Base-by-base conservation (phyloP, 1,140 invertebrate genomes). In the Zaprionus lachaisei region DNA sequence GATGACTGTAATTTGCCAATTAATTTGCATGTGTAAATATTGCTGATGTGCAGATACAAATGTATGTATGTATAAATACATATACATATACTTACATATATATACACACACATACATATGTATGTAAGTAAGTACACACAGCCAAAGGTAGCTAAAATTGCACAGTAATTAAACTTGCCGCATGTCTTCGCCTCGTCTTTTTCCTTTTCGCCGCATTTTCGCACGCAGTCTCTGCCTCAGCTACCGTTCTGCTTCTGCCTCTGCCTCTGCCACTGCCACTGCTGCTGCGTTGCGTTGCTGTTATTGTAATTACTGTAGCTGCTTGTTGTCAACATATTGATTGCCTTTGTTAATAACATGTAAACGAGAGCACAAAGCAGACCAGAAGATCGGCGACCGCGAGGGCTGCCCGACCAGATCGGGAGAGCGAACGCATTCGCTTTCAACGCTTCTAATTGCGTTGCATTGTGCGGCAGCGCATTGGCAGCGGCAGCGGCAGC, bases 261-360 rank as follows among this genome's bases (percentile, higher is more conserved):
- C 14, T 15, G n/a, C 14, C 22, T 17, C 14, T 15, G n/a, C 14
- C 41, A 7, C 5, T 1, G 44, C 20, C 22, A n/a, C 20, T 51
- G 47, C 47, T 24, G 47, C 47, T 20, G 20, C 20, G 7, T 20
- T 41, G 38, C 14, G 15, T 34, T 34, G 63, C 77, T 82, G 76
- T 71, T 77, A 70, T 51, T 82, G 62, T 62, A 84, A 84, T 89
- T 79, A 89, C 83, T 62, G 83, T 79, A 69, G 75, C 70, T 65
- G 70, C 77, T 83, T 74, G 79, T 82, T 80, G 83, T 87, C 83
- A 87, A 86, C 80, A 90, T 79, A 84, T 89, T 83, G 80, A 77
- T 67, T 49, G 66, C 72, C 69, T 58, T 65, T 47, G 44, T 28
- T 26, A 44, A 41, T 69, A 60, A 56, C 66, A 87, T 83, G 77